phyloP scores from a whole-genome alignment of 2,113 vertebrate genomes.

The Phrynosoma blainvillii region DNA sequence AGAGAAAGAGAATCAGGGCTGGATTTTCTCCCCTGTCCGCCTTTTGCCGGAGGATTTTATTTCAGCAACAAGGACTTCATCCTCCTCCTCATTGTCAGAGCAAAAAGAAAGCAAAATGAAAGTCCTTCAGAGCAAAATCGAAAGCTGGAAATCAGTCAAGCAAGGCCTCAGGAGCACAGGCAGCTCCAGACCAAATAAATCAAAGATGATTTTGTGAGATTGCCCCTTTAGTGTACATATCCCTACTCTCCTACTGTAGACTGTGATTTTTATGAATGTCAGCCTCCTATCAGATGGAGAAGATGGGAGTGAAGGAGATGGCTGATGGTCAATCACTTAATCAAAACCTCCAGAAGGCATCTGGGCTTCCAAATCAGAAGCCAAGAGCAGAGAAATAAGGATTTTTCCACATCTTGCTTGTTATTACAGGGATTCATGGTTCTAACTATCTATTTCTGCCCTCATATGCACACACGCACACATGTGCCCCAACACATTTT shows the following conservation, averaged over 20 bases:
- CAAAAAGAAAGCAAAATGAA: too few species aligned
- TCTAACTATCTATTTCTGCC: background rate
- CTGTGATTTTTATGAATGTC: constrained; percentile 9
- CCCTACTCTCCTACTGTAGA: background rate
- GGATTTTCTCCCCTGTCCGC: background rate
- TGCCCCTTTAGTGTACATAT: background rate
- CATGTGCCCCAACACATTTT: background rate
- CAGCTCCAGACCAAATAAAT: constrained; percentile 33
- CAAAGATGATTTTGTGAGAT: constrained; percentile 33
- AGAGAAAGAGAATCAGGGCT: background rate
- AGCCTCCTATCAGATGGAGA: constrained; percentile 3
- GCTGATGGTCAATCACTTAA: constrained; percentile 2
- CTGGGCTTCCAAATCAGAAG: background rate
- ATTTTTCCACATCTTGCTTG: background rate
- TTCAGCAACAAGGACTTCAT: constrained; percentile 33
- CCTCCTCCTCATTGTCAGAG: constrained; percentile 27
- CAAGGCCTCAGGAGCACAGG: background rate
- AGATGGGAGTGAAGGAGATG: background rate
- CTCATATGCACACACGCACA: too few species aligned
- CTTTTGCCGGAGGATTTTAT: constrained; percentile 30
- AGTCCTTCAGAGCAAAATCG: constrained; percentile 38
- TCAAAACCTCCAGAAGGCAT: constrained; percentile 9
- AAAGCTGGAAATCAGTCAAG: constrained; percentile 14
- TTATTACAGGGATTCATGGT: background rate
- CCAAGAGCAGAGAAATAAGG: background rate